Base-by-base conservation (phyloP, 2,888 invertebrate genomes). In the Polia nebulosa region DNA sequence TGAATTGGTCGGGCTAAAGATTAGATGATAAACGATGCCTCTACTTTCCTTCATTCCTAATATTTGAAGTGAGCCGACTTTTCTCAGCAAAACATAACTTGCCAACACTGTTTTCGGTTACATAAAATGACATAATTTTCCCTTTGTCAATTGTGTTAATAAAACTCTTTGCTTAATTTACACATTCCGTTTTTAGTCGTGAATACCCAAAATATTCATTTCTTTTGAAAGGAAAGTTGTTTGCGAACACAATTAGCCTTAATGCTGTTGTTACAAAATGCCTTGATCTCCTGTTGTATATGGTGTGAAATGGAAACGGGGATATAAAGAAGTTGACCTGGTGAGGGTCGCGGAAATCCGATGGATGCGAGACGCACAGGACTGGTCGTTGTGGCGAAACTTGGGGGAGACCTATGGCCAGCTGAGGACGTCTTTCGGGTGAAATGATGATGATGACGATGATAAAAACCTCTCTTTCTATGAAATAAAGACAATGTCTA, bases 241-340 rank as follows among this genome's bases (percentile, higher is more conserved):
- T 75, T 29, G 5, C 11, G 13, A 70, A 45, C 22, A 58, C 49
- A 45, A 55, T 32, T 76, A 76, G 36, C 71, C 62, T 34, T 70
- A 58, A 60, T 20, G 22, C 15, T 49, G 25, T 76, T 76, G 49
- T 76, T 76, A 17, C 22, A 9, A 58, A 74, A 58, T 52, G 44
- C 58, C 58, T 62, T 58, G 49, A 69, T 55, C 32, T 45, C 17
- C 22, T 52, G n/a, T 70, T 68, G 20, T 32, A 8, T 45, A 13
- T 47, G 60, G 36, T 45, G 44, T 58, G 8, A 62, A 68, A 11
- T 29, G 34, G 11, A 29, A 34, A 44, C 17, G 3, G 13, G 13
- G 4, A 0, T 25, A 0, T n/a, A 17, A 58, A 55, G 44, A 59
- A 56, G 25, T 8, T 41, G 2, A 41, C n/a, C n/a, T 39, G 39